Evolutionary conservation across 2,797 vertebrate genomes (phyloP).

Genomic region (Acanthiza pusilla): DNA sequence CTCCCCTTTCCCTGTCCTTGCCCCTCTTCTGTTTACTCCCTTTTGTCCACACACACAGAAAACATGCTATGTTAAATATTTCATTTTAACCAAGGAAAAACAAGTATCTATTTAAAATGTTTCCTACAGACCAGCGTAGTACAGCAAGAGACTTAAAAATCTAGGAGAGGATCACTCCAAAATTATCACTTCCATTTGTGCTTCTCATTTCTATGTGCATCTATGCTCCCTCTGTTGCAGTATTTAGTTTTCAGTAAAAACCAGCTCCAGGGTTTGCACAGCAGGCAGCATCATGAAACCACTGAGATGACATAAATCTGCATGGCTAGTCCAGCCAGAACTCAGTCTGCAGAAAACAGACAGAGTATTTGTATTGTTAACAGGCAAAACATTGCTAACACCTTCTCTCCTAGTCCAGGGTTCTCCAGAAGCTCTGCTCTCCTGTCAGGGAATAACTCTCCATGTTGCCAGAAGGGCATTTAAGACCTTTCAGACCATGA

Average conservation of each 20-base stretch:
- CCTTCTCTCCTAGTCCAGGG: background rate
- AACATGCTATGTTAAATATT: background rate
- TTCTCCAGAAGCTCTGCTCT: background rate
- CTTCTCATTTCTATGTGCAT: background rate
- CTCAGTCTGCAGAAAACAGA: background rate
- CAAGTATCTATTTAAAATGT: background rate
- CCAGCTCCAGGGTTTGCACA: background rate
- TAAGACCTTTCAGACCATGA: background rate
- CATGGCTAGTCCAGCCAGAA: background rate
- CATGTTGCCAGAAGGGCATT: accelerated
- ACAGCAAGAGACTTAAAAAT: background rate
- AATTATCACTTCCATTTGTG: background rate
- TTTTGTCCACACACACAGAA: background rate
- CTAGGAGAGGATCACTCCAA: background rate
- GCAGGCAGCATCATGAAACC: background rate
- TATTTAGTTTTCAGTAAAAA: background rate
- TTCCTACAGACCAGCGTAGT: background rate
- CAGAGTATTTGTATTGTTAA: accelerated
- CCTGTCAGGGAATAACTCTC: background rate
- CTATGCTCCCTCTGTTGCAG: background rate
- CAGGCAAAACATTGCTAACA: background rate
- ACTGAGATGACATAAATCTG: background rate
- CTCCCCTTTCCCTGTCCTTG: slow-evolving; percentile 21
- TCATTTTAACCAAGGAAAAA: background rate
- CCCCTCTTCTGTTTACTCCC: background rate